phyloP scores from a whole-genome alignment of 2,888 invertebrate genomes.

The Chrysomela aeneicollis region DNA sequence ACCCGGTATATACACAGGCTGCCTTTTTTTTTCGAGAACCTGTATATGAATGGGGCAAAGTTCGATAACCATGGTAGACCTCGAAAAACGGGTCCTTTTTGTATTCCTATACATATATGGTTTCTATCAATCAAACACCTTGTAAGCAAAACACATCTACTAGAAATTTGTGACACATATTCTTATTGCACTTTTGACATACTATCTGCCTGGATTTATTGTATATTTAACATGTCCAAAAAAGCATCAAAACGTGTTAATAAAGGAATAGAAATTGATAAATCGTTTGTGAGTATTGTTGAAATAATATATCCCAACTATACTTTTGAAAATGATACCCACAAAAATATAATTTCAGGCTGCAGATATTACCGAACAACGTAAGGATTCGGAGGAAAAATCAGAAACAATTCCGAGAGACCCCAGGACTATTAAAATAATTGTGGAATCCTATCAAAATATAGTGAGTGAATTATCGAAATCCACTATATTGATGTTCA shows the following conservation, averaged over 20 bases:
- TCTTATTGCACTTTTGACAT: too few relatives aligned
- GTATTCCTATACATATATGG: too few relatives aligned
- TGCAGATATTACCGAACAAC: neutral
- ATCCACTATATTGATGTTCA: too few relatives aligned
- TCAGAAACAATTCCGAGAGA: neutral
- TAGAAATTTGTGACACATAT: too few relatives aligned
- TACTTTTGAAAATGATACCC: neutral
- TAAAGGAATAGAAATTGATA: neutral
- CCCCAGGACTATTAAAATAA: conserved; percentile 31
- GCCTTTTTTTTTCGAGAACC: too few relatives aligned
- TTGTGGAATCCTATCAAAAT: conserved; percentile 28
- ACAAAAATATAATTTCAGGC: neutral
- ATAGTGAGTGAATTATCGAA: too few relatives aligned
- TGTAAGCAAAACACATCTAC: too few relatives aligned
- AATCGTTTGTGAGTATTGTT: neutral
- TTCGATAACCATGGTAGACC: too few relatives aligned
- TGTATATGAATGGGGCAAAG: too few relatives aligned
- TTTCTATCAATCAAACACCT: too few relatives aligned
- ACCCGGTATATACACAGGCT: too few relatives aligned
- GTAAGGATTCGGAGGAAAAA: neutral
- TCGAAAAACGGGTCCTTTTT: too few relatives aligned
- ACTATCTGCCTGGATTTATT: neutral
- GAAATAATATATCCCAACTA: neutral
- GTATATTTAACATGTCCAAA: neutral
- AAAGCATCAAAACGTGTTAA: conserved; percentile 1